Percentiles rank a stretch among this genome's conserved stretches.
Conservation (phyloP, 2,888 invertebrate genomes). For the Dioctria linearis region DNA sequence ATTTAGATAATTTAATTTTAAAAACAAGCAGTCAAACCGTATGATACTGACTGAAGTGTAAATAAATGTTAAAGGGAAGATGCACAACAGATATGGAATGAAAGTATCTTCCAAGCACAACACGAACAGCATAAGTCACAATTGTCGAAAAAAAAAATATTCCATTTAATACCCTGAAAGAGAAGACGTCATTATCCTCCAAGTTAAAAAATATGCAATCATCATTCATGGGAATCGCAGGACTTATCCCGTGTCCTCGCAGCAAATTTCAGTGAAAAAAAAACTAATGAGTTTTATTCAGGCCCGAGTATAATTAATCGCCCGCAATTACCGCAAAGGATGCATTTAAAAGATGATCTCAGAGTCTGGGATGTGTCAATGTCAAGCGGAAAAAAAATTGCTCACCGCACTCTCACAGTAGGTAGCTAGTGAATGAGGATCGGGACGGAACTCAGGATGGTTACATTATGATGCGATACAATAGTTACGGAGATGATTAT, state of each 20-base stretch:
- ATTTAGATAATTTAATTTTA: no score
- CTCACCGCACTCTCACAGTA: no score
- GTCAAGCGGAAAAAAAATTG: no score
- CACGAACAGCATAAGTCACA: neutral
- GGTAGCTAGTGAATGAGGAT: neutral
- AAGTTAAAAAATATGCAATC: neutral
- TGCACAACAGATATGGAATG: neutral
- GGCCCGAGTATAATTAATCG: constrained; percentile 28
- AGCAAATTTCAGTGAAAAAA: neutral
- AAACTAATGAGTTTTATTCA: constrained; percentile 14
- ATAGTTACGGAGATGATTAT: constrained; percentile 44
- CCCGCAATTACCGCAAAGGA: constrained; percentile 29
- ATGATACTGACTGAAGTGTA: no score
- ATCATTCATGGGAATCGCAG: neutral
- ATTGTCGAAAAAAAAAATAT: no score
- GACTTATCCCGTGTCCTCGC: neutral
- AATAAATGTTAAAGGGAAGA: no score
- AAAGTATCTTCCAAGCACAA: neutral
- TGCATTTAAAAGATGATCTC: constrained; percentile 34
- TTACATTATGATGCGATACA: constrained; percentile 44
- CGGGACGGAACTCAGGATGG: neutral
- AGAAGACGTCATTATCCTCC: neutral
- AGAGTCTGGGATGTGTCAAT: neutral
- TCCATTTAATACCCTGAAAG: neutral
- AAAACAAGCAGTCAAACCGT: no score